A percentile compares a stretch with the other conserved stretches of the same genome.
phyloP scores from a whole-genome alignment of 2,888 invertebrate species.

The Netelia inedita region DNA sequence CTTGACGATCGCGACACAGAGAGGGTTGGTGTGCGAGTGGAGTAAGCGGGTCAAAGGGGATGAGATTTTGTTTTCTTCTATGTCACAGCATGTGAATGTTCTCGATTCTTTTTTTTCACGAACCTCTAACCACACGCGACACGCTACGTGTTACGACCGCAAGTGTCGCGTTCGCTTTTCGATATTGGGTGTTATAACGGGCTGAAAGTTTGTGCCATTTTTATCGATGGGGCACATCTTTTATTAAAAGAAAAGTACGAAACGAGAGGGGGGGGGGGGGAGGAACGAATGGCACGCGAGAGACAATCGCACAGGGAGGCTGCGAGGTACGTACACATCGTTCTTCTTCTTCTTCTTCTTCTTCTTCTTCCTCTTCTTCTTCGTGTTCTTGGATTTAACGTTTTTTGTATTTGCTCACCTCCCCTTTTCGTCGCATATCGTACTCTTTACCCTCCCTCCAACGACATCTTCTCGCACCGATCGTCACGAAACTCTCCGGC shows the following conservation, averaged over 20 bases:
- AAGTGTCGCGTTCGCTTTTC: conserved; percentile 12
- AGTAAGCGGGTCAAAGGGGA: background rate
- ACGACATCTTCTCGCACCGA: conserved; percentile 56
- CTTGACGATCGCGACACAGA: background rate
- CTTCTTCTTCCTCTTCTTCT: background rate
- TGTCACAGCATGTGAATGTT: background rate
- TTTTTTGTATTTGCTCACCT: background rate
- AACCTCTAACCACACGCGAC: background rate
- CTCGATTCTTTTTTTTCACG: background rate
- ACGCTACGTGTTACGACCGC: background rate
- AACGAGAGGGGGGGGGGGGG: background rate
- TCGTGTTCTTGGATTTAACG: no score
- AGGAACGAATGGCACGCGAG: no score
- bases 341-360: conserved; percentile 15
- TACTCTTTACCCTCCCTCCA: conserved; percentile 10
- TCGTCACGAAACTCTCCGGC: conserved; percentile 38
- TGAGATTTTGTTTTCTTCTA: background rate
- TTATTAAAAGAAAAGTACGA: conserved; percentile 26
- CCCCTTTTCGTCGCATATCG: background rate
- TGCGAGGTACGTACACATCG: conserved; percentile 51
- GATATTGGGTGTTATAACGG: conserved; percentile 35
- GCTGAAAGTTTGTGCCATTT: conserved; percentile 37
- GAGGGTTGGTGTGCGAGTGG: background rate
- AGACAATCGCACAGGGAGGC: background rate
- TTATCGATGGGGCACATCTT: conserved; percentile 38